Evolutionary conservation across 2,888 invertebrate genomes (phyloP).

Genomic region (Dolomedes plantarius): DNA sequence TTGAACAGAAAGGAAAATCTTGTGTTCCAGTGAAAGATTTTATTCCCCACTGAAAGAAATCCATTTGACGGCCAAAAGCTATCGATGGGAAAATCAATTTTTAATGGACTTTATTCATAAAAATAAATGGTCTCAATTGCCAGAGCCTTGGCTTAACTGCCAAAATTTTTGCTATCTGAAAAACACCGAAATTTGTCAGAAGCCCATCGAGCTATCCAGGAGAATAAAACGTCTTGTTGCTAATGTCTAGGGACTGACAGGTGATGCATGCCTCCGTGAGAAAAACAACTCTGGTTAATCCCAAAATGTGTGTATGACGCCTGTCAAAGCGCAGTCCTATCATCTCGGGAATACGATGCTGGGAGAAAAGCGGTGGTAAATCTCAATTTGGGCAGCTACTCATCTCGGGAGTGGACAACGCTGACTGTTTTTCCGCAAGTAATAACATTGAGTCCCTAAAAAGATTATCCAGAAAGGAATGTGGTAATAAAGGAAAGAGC

Average conservation of each 20-base stretch:
- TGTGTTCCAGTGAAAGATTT: background rate
- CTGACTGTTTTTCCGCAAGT: constrained; percentile 44
- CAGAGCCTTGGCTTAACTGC: background rate
- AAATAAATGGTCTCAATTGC: background rate
- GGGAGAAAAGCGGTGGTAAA: constrained; percentile 51
- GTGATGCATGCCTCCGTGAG: constrained; percentile 29
- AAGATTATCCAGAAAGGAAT: constrained; percentile 17
- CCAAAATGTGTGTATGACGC: constrained; percentile 33
- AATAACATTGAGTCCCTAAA: constrained; percentile 41
- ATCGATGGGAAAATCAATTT: background rate
- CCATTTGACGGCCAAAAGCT: background rate
- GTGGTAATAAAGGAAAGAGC: constrained; percentile 62
- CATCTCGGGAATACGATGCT: background rate
- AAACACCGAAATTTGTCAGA: constrained; percentile 14
- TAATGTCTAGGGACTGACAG: constrained; percentile 39
- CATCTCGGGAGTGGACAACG: constrained; percentile 45
- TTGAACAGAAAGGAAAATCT: background rate
- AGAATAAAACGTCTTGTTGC: constrained; percentile 20
- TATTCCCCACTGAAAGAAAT: background rate
- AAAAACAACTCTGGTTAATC: constrained; percentile 48
- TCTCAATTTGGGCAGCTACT: constrained; percentile 54
- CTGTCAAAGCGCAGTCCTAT: constrained; percentile 31
- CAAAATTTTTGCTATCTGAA: background rate
- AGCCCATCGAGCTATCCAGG: constrained; percentile 12
- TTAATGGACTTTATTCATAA: background rate